A percentile compares a stretch with the other conserved stretches of the same genome.
These are phyloP conservation scores for Pampus argenteus DNA, from an alignment of 2,797 vertebrate species.

Conservation along the genomic window DNA sequence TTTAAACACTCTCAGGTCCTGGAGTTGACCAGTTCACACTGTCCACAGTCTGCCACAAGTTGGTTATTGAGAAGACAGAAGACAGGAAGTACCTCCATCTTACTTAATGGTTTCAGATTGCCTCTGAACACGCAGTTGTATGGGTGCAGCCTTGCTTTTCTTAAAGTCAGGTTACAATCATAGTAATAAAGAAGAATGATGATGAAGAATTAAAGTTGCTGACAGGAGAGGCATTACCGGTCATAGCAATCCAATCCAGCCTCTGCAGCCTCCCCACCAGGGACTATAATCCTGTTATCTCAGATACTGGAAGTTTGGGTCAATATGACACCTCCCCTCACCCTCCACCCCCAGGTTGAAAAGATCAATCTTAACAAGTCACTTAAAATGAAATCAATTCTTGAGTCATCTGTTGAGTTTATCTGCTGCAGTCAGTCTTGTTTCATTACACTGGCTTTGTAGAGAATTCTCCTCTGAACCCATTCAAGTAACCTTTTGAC, in stretches of 20 bases:
- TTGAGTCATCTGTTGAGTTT: neutral
- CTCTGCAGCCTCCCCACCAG: slow-evolving; percentile 45
- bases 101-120: neutral
- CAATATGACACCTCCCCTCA: slow-evolving; percentile 22
- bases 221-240: slow-evolving; percentile 30
- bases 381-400: neutral
- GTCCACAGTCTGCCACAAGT: neutral
- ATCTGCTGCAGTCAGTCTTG: neutral
- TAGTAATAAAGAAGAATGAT: neutral
- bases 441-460: neutral
- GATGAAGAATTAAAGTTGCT: slow-evolving; percentile 40
- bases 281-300: slow-evolving; percentile 65
- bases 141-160: neutral
- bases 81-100: neutral
- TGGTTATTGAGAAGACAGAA: neutral
- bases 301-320: slow-evolving; percentile 54
- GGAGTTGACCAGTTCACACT: no score
- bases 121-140: neutral
- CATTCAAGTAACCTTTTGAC: no score
- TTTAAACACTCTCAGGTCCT: neutral
- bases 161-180: neutral
- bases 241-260: slow-evolving; percentile 25
- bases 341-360: neutral
- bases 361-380: neutral
- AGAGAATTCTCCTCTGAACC: neutral